Evolutionary conservation across 2,113 vertebrate genomes (phyloP).

Genomic region (Carettochelys insculpta): DNA sequence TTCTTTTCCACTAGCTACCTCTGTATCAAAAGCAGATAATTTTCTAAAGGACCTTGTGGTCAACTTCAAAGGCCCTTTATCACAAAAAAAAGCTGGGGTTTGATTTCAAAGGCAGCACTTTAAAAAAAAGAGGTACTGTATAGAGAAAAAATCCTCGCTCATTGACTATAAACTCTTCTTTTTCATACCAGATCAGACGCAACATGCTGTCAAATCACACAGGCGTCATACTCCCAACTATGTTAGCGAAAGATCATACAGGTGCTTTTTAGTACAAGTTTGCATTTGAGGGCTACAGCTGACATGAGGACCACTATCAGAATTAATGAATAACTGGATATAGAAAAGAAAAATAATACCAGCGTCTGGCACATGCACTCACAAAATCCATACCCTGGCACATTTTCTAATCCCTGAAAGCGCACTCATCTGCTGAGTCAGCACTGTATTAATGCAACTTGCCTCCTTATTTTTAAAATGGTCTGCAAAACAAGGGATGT

Average conservation of each 20-base stretch:
- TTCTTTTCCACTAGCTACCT: neutral
- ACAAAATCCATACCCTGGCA: neutral
- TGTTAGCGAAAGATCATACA: neutral
- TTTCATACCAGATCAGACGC: neutral
- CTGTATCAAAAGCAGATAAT: slow-evolving; percentile 26
- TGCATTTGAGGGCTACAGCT: neutral
- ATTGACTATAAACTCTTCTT: neutral
- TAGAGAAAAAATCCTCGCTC: slow-evolving; percentile 21
- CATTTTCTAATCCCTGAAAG: neutral
- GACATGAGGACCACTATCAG: neutral
- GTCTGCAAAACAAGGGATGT: neutral
- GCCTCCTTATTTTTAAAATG: neutral
- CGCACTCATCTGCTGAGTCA: fast-evolving
- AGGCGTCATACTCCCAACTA: neutral
- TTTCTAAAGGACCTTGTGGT: slow-evolving; percentile 1
- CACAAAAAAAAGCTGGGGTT: neutral
- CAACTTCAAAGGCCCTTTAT: slow-evolving; percentile 30
- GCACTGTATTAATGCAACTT: fast-evolving
- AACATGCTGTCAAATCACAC: neutral
- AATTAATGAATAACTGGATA: neutral
- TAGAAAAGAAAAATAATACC: neutral
- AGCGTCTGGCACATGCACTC: fast-evolving
- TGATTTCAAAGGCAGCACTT: slow-evolving; percentile 8
- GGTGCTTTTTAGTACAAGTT: neutral
- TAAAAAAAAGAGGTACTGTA: neutral